Evolutionary conservation across 1,140 invertebrate genomes (phyloP), one percentile per base, ranked within the genome.

Genomic region (Drosophila ercepeae): DNA sequence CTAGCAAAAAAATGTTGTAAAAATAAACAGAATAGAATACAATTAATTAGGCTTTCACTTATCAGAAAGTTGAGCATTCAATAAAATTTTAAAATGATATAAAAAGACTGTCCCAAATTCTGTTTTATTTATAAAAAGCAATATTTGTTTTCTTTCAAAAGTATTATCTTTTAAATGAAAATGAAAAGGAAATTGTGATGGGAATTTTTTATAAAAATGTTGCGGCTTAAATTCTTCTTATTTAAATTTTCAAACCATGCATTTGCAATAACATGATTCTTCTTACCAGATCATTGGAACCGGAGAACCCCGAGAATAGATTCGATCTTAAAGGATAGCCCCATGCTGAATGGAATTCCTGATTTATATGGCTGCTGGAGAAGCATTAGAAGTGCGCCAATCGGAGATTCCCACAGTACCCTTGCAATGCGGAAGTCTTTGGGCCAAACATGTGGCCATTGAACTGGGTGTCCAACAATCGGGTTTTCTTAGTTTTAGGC

Each of bases 381-480:
- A 73, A 81, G 73, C 68, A 54, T 82, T 81, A 73, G 57, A 82
- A 52, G 60, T 82, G 73, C 73, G 19, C 23, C 6, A 54, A 52
- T 32, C 29, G 11, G 3, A 32, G 29, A 32, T 39, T 39, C 36
- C 36, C 36, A 44, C 45, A 55, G 39, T 16, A 14, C 36, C 14
- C 13, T 16, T 14, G 70, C 82, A 86, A 86, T 88, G 81, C 81
- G 81, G 81, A 86, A 86, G 81, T 88, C 58, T 74, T 84, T 73
- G 57, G 65, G 46, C 25, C 21, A 42, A 32, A 44, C 42, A 18
- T 42, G 39, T 16, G 71, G 76, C 58, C 81, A 88, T 88, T 86
- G 82, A 84, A 88, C 79, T 86, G 36, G 36, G 63, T 36, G 58
- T 70, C 59, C 60, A 63, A 23, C 53, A 81, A 81, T 72, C 81